phyloP scores from a whole-genome alignment of 37 sponge, comb jelly and placozoan genomes.

The Aplysina aerophoba region DNA sequence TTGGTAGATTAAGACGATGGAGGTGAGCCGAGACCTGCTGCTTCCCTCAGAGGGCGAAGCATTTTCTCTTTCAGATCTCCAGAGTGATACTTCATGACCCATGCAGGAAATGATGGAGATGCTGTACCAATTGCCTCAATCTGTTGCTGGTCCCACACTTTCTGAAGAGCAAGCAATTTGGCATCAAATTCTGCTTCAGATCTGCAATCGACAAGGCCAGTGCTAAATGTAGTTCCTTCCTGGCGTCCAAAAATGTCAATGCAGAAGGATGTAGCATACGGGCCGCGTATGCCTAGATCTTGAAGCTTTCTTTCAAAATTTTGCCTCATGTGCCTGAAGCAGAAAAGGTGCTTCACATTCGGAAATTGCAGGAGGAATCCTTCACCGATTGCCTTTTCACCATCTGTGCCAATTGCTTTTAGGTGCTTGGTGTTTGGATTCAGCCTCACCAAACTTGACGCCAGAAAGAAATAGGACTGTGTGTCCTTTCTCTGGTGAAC shows the following conservation, averaged over 20 bases:
- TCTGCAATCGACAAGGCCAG: constrained; percentile 34
- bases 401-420: constrained; percentile 6
- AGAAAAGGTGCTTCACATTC: not conserved
- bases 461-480: constrained; percentile 7
- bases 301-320: constrained; percentile 28
- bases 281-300: not conserved
- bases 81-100: constrained; percentile 31
- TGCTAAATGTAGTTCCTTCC: not conserved
- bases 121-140: not conserved
- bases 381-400: constrained; percentile 13
- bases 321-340: constrained; percentile 36
- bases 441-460: constrained; percentile 8
- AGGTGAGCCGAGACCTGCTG: constrained; percentile 43
- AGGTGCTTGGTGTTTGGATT: constrained; percentile 11
- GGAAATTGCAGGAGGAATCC: constrained; percentile 15
- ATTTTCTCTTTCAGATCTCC: constrained; percentile 24
- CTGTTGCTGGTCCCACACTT: constrained; percentile 13
- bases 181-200: constrained; percentile 15
- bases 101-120: constrained; percentile 12
- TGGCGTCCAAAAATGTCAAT: constrained; percentile 34
- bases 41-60: constrained; percentile 24
- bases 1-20: constrained; percentile 45
- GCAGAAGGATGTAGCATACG: not conserved
- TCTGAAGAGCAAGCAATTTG: constrained; percentile 16
- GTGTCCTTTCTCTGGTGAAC: constrained; percentile 12